Conservation (phyloP, 1,140 invertebrate species). For the Drosophila watanabei region DNA sequence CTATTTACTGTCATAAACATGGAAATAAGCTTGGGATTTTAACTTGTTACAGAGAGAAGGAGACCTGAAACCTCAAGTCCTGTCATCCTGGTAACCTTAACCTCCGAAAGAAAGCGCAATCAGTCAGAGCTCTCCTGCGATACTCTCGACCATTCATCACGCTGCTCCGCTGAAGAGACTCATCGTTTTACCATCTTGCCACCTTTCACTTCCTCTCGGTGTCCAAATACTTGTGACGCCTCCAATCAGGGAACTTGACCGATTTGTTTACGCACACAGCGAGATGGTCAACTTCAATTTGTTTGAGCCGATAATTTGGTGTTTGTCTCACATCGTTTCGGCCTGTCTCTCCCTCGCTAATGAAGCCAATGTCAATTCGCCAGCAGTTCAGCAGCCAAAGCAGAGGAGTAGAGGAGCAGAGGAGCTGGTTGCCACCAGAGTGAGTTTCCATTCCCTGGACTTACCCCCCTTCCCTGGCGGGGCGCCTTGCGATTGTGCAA, state of each 20-base stretch:
- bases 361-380: slow-evolving; percentile 66
- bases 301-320: slow-evolving; percentile 69
- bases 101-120: slow-evolving; percentile 9
- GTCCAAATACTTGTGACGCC: slow-evolving; percentile 38
- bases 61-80: not conserved
- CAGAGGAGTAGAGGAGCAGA: not conserved
- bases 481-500: slow-evolving; percentile 67
- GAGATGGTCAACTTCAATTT: slow-evolving; percentile 59
- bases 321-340: slow-evolving; percentile 35
- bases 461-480: slow-evolving; percentile 4
- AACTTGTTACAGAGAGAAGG: too few species aligned
- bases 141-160: slow-evolving; percentile 9
- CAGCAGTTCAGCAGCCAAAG: not conserved
- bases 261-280: slow-evolving; percentile 45
- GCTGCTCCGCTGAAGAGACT: not conserved
- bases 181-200: slow-evolving; percentile 17
- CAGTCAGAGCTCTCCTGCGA: not conserved
- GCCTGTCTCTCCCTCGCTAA: slow-evolving; percentile 42
- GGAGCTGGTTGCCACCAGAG: not conserved
- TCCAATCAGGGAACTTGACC: slow-evolving; percentile 45
- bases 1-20: not conserved
- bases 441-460: not conserved
- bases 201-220: slow-evolving; percentile 38
- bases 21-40: not conserved
- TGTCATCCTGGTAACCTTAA: slow-evolving; percentile 18